phyloP scores from a whole-genome alignment of 2,888 invertebrate genomes.

The Dynastes maya region DNA sequence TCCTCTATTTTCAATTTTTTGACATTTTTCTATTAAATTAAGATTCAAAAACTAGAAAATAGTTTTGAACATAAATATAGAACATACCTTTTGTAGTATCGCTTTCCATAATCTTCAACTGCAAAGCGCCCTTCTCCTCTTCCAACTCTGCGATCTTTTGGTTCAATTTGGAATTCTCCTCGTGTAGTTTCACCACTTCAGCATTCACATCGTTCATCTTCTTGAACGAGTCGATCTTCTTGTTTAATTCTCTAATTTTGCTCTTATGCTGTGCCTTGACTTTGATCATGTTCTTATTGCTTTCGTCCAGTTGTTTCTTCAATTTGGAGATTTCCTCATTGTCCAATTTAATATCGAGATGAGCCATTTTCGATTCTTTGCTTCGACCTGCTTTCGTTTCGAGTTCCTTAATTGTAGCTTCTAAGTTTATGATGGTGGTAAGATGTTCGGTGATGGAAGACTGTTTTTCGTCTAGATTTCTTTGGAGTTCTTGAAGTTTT shows the following conservation, averaged over 20 bases:
- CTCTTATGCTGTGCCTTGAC: constrained; percentile 81
- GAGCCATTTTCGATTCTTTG: constrained; percentile 68
- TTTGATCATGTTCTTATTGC: constrained; percentile 85
- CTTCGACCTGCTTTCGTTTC: constrained; percentile 72
- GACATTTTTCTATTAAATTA: no score
- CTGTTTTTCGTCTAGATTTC: constrained; percentile 51
- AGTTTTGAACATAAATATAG: no score
- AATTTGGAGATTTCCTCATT: constrained; percentile 71
- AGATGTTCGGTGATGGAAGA: constrained; percentile 52
- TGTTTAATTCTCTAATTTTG: constrained; percentile 84
- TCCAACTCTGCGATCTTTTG: constrained; percentile 88
- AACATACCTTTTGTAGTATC: constrained; percentile 78
- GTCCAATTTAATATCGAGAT: constrained; percentile 57
- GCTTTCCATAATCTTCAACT: constrained; percentile 87
- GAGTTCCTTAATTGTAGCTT: constrained; percentile 65
- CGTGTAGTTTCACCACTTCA: constrained; percentile 78
- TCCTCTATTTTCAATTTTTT: no score
- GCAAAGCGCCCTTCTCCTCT: constrained; percentile 88
- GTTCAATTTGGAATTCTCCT: constrained; percentile 77
- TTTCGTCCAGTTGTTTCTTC: constrained; percentile 81
- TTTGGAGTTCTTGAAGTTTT: constrained; percentile 51
- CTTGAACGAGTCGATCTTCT: constrained; percentile 79
- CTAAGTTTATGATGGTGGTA: constrained; percentile 51
- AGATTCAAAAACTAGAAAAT: no score
- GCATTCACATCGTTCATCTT: constrained; percentile 80